Percentiles rank a stretch among this genome's conserved stretches.
Conservation (phyloP, 2,888 invertebrate species). For the Macaria notata region DNA sequence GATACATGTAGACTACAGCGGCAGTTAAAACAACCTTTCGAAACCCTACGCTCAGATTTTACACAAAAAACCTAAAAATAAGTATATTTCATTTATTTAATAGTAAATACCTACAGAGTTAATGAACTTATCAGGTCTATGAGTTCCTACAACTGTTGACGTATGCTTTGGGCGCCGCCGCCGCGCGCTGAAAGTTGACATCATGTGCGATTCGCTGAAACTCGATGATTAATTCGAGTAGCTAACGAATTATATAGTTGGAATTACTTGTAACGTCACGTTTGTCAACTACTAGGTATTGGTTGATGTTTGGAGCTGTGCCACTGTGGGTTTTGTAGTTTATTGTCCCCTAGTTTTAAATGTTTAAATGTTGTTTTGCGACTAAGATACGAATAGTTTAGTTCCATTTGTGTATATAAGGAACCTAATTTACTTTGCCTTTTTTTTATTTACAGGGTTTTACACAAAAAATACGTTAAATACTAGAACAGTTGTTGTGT, state of each 20-base stretch:
- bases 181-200: constrained; percentile 12
- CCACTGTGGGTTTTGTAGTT: neutral
- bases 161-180: constrained; percentile 7
- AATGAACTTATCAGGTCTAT: neutral
- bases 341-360: neutral
- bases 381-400: neutral
- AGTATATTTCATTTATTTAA: no score
- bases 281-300: neutral
- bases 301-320: neutral
- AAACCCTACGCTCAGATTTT: no score
- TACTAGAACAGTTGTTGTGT: no score
- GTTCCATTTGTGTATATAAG: neutral
- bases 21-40: no score
- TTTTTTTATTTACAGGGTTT: no score
- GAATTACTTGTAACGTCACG: no score
- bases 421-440: no score
- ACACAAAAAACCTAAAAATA: no score
- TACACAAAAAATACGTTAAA: no score
- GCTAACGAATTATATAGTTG: neutral
- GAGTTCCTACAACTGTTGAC: constrained; percentile 9
- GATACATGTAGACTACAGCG: no score
- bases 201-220: constrained; percentile 18
- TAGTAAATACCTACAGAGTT: no score
- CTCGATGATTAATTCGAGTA: constrained; percentile 3
- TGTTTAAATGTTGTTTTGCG: neutral